Conservation (phyloP, 2,113 vertebrate species). For the Synodontis membranacea region DNA sequence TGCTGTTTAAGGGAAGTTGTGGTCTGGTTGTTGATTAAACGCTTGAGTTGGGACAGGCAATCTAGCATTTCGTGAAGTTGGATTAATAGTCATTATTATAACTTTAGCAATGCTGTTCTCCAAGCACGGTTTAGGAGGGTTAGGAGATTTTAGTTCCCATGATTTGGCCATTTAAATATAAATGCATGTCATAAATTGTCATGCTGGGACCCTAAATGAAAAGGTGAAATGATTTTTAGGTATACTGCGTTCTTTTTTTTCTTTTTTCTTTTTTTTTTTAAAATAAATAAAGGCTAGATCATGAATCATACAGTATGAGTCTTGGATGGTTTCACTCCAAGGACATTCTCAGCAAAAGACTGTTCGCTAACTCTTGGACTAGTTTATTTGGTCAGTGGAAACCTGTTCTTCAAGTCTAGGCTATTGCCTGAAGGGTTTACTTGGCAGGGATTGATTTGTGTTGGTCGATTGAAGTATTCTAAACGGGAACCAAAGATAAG, state of each 20-base stretch:
- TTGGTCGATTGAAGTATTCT: background rate
- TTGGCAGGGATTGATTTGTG: background rate
- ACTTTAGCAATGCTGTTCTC: background rate
- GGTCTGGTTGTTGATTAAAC: background rate
- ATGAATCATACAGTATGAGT: background rate
- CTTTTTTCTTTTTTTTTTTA: no score
- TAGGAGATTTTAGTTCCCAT: background rate
- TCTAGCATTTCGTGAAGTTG: background rate
- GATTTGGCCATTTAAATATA: background rate
- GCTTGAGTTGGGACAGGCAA: background rate
- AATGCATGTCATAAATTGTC: no score
- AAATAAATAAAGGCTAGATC: background rate
- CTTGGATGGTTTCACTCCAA: background rate
- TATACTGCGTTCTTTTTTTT: no score
- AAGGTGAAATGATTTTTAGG: background rate
- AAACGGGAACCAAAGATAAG: background rate
- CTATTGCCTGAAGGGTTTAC: background rate
- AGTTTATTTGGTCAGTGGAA: background rate
- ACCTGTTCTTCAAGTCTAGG: background rate
- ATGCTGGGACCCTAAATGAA: background rate
- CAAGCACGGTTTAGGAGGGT: background rate
- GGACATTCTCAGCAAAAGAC: background rate
- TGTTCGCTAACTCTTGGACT: background rate
- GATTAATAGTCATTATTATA: background rate
- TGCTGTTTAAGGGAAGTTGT: background rate